Evolutionary conservation across 2,888 invertebrate genomes (phyloP).

Genomic region (Aphidius colemani): DNA sequence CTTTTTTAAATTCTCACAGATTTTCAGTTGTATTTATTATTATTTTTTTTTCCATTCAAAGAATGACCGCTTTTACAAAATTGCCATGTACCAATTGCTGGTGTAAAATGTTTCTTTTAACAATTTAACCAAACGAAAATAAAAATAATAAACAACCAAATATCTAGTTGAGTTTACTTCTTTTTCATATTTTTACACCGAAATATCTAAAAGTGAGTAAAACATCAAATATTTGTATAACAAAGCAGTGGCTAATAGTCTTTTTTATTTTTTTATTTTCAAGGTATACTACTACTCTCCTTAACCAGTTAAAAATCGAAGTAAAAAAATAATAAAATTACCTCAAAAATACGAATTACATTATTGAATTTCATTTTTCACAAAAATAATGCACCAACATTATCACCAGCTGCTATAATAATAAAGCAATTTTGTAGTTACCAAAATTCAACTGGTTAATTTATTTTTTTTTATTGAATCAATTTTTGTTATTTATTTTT

Average conservation of each 20-base stretch:
- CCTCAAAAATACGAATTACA: conserved; percentile 12
- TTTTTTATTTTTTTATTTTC: conserved; percentile 10
- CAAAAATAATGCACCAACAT: conserved; percentile 34
- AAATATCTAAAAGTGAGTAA: too few relatives aligned
- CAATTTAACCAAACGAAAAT: background rate
- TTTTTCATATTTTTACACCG: too few relatives aligned
- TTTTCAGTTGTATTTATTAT: background rate
- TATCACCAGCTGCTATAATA: conserved; percentile 49
- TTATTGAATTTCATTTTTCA: too few relatives aligned
- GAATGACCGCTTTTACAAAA: conserved; percentile 10
- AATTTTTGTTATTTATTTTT: too few relatives aligned
- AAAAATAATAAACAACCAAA: too few relatives aligned
- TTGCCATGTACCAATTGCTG: conserved; percentile 5
- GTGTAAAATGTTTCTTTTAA: background rate
- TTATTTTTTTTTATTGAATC: too few relatives aligned
- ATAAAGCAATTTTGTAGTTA: conserved; percentile 53
- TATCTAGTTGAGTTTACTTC: too few relatives aligned
- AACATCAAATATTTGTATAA: too few relatives aligned
- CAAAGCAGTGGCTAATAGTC: background rate
- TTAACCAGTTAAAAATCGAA: conserved; percentile 44
- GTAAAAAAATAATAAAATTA: conserved; percentile 36
- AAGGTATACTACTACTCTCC: background rate
- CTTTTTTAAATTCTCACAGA: conserved; percentile 4
- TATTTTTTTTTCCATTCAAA: conserved; percentile 14
- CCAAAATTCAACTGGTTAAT: conserved; percentile 33